Evolutionary conservation across 1,140 invertebrate genomes (phyloP).

Genomic region (Oscheius sp.): DNA sequence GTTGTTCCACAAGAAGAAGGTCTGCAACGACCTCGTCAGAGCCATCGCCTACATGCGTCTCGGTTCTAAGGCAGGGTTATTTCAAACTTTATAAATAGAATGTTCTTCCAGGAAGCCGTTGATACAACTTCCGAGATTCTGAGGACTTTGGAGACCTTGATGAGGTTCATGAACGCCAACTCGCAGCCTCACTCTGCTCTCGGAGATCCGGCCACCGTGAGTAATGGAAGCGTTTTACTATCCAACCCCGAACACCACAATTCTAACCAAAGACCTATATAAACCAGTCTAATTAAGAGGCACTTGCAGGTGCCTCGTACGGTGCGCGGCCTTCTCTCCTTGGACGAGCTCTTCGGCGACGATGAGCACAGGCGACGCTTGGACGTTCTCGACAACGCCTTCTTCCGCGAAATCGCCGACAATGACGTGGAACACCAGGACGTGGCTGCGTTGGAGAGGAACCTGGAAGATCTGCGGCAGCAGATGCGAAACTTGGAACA

Average conservation of each 20-base stretch:
- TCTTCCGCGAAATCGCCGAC: not conserved
- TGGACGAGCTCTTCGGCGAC: not conserved
- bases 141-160: conserved; percentile 18
- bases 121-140: conserved; percentile 20
- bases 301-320: no score
- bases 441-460: conserved; percentile 39
- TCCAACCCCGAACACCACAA: no score
- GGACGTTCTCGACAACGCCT: not conserved
- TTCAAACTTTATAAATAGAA: not conserved
- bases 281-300: no score
- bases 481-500: no score
- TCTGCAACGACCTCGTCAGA: conserved; percentile 69
- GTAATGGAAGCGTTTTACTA: no score
- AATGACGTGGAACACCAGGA: conserved; percentile 36
- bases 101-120: not conserved
- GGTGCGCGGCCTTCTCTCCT: not conserved
- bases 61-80: not conserved
- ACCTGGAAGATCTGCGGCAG: no score
- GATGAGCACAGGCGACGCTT: not conserved
- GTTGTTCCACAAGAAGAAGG: conserved; percentile 53
- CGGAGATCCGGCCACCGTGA: no score
- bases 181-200: no score
- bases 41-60: conserved; percentile 52
- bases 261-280: no score
- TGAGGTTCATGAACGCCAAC: not conserved